Evolutionary conservation across 2,113 vertebrate species (phyloP).

Genomic region (Thymallus thymallus): DNA sequence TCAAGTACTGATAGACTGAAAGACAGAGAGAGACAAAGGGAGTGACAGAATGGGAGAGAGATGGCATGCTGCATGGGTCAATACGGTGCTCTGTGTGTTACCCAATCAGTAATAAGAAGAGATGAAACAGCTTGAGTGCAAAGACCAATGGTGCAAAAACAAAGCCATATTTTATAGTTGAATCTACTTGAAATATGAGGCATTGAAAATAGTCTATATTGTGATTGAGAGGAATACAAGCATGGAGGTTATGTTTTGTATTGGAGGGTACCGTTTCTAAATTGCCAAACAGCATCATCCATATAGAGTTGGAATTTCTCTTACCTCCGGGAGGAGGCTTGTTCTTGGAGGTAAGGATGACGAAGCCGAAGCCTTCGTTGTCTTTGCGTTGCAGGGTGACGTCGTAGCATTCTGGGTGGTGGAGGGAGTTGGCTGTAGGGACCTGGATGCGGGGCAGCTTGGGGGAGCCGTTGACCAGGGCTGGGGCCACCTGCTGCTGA

Average conservation of each 20-base stretch:
- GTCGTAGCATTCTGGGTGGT: constrained; percentile 78
- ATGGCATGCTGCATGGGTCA: background rate
- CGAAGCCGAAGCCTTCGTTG: constrained; percentile 94
- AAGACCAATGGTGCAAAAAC: no score
- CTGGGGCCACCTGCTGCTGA: constrained; percentile 37
- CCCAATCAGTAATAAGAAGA: no score
- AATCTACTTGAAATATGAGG: no score
- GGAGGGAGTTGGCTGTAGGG: constrained; percentile 7
- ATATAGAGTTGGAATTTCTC: constrained; percentile 25
- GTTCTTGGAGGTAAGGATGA: constrained; percentile 96
- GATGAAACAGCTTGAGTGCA: no score
- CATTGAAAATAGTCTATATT: no score
- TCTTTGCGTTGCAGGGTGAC: constrained; percentile 87
- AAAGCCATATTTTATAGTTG: no score
- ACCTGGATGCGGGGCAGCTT: constrained; percentile 62
- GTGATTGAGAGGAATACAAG: no score
- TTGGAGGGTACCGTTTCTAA: no score
- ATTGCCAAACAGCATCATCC: no score
- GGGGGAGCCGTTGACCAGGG: constrained; percentile 77
- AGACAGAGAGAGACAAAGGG: background rate
- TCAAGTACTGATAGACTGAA: background rate
- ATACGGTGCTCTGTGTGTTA: no score
- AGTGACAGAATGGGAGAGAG: background rate
- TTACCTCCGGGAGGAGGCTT: constrained; percentile 94
- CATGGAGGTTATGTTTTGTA: no score